Percentiles rank a stretch among this genome's conserved stretches.
These are phyloP conservation scores for Aplidium turbinatum DNA, from an alignment of 23 tunicate species.

Conservation along the genomic window DNA sequence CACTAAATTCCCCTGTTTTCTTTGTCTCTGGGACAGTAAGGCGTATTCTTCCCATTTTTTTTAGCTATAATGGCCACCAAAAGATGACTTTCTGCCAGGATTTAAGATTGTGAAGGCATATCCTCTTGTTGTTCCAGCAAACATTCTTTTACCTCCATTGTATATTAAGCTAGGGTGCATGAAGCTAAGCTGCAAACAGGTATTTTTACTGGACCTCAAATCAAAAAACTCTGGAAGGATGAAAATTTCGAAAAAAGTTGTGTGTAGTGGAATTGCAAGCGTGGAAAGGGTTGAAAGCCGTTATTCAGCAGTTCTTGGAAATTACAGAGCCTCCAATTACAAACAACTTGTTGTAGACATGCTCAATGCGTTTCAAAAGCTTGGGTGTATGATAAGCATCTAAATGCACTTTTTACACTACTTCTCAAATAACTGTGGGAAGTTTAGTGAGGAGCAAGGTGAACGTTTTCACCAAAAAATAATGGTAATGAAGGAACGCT, in stretches of 20 bases:
- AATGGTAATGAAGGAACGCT: slow-evolving; percentile 15
- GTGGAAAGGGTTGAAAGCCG: slow-evolving; percentile 15
- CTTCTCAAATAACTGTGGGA: slow-evolving; percentile 4
- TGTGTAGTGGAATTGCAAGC: slow-evolving; percentile 12
- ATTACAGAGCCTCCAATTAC: slow-evolving; percentile 19
- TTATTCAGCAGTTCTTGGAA: slow-evolving; percentile 23
- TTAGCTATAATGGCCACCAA: too few relatives aligned
- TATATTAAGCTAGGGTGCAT: slow-evolving; percentile 29
- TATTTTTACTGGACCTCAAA: too few relatives aligned
- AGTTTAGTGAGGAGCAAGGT: slow-evolving; percentile 19
- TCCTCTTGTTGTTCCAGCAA: slow-evolving; percentile 19
- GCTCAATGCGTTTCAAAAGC: slow-evolving; percentile 3
- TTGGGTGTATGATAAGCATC: slow-evolving; percentile 20
- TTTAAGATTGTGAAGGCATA: slow-evolving; percentile 4
- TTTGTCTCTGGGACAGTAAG: too few relatives aligned
- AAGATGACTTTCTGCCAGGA: slow-evolving; percentile 11
- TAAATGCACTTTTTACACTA: slow-evolving; percentile 27
- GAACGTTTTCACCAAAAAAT: slow-evolving; percentile 16
- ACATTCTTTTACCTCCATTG: slow-evolving; percentile 14
- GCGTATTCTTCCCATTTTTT: too few relatives aligned
- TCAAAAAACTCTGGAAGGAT: slow-evolving; percentile 19
- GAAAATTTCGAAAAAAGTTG: background rate
- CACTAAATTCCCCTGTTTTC: slow-evolving; percentile 18
- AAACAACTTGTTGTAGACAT: slow-evolving; percentile 18
- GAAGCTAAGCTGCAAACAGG: too few relatives aligned